Conservation (phyloP, 2,797 vertebrate species). For the Argyrosomus regius region DNA sequence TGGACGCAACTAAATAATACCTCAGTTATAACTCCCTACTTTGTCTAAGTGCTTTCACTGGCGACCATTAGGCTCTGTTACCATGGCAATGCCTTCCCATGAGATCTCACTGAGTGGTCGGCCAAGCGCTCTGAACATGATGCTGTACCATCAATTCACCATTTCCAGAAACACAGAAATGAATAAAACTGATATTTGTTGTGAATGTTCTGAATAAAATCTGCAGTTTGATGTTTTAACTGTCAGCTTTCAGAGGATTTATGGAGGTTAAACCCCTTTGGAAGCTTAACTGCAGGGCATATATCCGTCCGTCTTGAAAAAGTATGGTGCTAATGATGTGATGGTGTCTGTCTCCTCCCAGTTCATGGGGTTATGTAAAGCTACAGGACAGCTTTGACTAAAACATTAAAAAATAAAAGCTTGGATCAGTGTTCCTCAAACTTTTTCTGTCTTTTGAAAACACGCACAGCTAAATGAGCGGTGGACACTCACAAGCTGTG, state of each 20-base stretch:
- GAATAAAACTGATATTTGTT: constrained; percentile 18
- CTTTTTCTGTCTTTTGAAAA: background rate
- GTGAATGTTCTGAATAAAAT: too few relatives aligned
- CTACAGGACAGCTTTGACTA: background rate
- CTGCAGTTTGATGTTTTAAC: background rate
- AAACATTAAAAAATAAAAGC: background rate
- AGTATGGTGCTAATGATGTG: constrained; percentile 13
- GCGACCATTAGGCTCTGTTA: constrained; percentile 78
- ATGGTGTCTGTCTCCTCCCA: background rate
- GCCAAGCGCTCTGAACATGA: constrained; percentile 62
- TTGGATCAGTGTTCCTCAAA: background rate
- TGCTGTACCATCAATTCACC: constrained; percentile 53
- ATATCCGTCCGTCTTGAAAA: background rate
- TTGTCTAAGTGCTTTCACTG: constrained; percentile 80
- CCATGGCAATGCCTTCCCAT: constrained; percentile 75
- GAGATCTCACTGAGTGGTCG: constrained; percentile 64
- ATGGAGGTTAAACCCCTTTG: background rate
- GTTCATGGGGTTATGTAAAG: background rate
- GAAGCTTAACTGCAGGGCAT: background rate
- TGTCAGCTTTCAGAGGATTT: constrained; percentile 7
- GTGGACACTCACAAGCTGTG: too few relatives aligned
- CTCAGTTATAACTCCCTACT: constrained; percentile 75
- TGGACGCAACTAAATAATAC: constrained; percentile 78
- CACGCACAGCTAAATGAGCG: background rate
- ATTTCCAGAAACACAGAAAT: constrained; percentile 44